These are phyloP conservation scores for Mesitornis unicolor DNA, from an alignment of 2,113 vertebrate genomes.

Conservation along the genomic window DNA sequence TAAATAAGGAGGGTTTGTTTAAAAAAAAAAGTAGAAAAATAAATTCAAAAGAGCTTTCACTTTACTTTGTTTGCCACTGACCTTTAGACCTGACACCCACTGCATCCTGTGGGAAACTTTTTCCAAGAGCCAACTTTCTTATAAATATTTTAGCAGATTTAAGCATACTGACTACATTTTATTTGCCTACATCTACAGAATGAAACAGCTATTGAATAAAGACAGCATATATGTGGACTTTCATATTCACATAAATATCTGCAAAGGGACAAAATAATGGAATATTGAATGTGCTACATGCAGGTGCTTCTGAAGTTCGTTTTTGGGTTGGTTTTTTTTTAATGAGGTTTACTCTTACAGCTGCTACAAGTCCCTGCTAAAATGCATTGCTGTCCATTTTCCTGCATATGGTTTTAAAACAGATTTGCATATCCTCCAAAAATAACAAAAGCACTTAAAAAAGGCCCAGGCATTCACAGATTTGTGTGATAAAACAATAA, in stretches of 20 bases:
- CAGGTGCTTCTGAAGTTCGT: background rate
- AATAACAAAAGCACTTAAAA: background rate
- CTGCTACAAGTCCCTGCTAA: background rate
- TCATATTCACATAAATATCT: background rate
- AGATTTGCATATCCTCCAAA: background rate
- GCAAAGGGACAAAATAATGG: background rate
- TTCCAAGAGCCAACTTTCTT: background rate
- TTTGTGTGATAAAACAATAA: background rate
- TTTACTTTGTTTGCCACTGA: slow-evolving; percentile 3
- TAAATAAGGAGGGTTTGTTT: background rate
- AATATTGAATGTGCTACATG: background rate
- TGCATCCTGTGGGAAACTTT: slow-evolving; percentile 47
- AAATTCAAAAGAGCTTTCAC: background rate
- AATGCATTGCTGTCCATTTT: background rate
- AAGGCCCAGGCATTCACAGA: background rate
- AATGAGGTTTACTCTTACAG: background rate
- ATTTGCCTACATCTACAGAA: background rate
- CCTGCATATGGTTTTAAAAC: background rate
- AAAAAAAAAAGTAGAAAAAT: background rate
- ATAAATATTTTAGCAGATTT: slow-evolving; percentile 32
- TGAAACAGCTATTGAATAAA: background rate
- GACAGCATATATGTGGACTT: background rate
- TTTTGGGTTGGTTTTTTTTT: background rate
- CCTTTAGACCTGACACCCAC: slow-evolving; percentile 55
- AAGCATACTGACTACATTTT: background rate